phyloP scores from a whole-genome alignment of 2,113 vertebrate species.

The Heterocephalus glaber region DNA sequence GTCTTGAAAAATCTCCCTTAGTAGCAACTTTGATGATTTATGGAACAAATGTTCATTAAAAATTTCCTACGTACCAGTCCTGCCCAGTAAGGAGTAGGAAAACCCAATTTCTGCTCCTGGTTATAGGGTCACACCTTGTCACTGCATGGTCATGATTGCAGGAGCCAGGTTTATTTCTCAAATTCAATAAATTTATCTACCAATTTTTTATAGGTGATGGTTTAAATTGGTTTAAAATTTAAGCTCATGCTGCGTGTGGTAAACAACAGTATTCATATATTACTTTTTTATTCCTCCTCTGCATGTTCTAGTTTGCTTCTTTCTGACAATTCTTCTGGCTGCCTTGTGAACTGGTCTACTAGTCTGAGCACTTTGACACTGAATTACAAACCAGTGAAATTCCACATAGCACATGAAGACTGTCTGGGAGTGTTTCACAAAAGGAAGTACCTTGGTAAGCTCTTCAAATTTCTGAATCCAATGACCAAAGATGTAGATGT shows the following conservation, averaged over 20 bases:
- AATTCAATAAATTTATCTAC: neutral
- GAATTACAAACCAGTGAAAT: neutral
- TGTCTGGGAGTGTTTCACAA: neutral
- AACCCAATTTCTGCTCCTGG: neutral
- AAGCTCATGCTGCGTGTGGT: neutral
- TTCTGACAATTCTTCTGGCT: neutral
- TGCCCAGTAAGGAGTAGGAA: neutral
- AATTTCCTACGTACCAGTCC: neutral
- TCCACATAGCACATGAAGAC: neutral
- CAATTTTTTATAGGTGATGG: neutral
- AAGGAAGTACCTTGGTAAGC: neutral
- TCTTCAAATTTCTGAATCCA: neutral
- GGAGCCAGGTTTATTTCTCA: neutral
- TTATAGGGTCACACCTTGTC: neutral
- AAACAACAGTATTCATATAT: neutral
- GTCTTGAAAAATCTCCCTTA: neutral
- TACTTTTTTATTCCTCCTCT: neutral
- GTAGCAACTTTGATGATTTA: neutral
- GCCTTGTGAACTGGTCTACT: neutral
- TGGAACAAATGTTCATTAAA: neutral
- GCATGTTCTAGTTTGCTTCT: neutral
- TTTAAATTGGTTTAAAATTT: conserved; percentile 12
- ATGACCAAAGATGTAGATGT: neutral
- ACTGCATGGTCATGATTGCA: neutral
- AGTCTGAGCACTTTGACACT: neutral